A percentile compares a stretch with the other conserved stretches of the same genome.
Conservation (phyloP, 2,113 vertebrate species). For the Ia io region DNA sequence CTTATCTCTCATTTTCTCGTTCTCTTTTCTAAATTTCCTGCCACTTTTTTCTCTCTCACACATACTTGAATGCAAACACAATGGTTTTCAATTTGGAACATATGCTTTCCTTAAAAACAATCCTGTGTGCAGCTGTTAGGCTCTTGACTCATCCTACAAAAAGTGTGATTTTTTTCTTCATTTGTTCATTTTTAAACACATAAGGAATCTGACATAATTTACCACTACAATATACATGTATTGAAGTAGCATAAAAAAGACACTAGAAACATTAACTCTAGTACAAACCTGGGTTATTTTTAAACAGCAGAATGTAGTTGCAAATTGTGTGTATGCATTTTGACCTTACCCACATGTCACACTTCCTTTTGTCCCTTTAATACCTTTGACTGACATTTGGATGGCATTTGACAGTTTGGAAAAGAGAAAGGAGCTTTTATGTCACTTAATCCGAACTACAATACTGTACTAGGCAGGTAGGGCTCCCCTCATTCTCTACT, state of each 20-base stretch:
- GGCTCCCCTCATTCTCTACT: neutral
- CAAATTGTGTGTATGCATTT: neutral
- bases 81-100: neutral
- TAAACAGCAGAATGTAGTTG: neutral
- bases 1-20: neutral
- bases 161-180: neutral
- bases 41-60: neutral
- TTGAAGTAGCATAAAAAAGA: neutral
- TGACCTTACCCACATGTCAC: neutral
- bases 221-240: neutral
- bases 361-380: neutral
- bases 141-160: neutral
- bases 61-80: neutral
- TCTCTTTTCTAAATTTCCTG: neutral
- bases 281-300: neutral
- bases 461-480: fast-evolving
- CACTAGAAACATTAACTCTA: neutral
- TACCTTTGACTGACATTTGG: neutral
- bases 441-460: neutral
- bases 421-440: neutral
- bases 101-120: neutral
- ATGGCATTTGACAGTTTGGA: neutral
- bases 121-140: neutral
- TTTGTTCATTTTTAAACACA: neutral
- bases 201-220: neutral